Evolutionary conservation across 1,140 invertebrate genomes (phyloP), one percentile per base, ranked within the genome.

Genomic region (Heliconius melpomene): DNA sequence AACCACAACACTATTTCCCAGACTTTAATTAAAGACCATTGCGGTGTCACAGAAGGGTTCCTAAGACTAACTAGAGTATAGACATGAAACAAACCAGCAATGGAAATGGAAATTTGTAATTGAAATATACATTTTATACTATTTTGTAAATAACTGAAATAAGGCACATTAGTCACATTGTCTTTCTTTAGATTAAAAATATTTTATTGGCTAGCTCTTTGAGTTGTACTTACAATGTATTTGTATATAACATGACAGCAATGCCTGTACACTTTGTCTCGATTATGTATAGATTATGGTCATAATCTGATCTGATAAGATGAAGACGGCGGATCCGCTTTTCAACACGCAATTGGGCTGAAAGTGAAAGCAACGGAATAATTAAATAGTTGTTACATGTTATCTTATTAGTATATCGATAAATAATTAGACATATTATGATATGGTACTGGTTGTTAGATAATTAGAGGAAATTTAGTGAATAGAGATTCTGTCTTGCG

Each of bases 121-220:
- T 66, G 29, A 66, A 66, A 29, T 26, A 66, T 29, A 66, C 60
- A 16, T 66, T 66, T 66, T 66, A 29, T 66, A 26, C 26, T 66
- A 23, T 66, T 66, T 66, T 66, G 60, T 29, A 36, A 36, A 36
- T 36, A 66, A 26, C 23, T 16, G 60, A 66, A 66, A 29, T 18
- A 66, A 66, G 60, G 60, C 23, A 66, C 60, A 66, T 66, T 66
- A 66, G 60, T 66, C 26, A 66, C 60, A 66, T 66, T 66, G 60
- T 29, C n/a, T 60, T 60, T 23, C 50, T 52, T 52, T 52, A 66
- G 26, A 26, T 11, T 16, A 26, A 66, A 66, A 66, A 26, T 26
- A 60, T 26, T 13, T 66, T 26, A 29, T 66, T 23, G 20, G 57
- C 57, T 23, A 46, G 13, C 23, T 26, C 11, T 29, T 29, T 26